A percentile compares a stretch with the other conserved stretches of the same genome.
Conservation (phyloP, 2,888 invertebrate genomes). For the Zaprionus lineosus region DNA sequence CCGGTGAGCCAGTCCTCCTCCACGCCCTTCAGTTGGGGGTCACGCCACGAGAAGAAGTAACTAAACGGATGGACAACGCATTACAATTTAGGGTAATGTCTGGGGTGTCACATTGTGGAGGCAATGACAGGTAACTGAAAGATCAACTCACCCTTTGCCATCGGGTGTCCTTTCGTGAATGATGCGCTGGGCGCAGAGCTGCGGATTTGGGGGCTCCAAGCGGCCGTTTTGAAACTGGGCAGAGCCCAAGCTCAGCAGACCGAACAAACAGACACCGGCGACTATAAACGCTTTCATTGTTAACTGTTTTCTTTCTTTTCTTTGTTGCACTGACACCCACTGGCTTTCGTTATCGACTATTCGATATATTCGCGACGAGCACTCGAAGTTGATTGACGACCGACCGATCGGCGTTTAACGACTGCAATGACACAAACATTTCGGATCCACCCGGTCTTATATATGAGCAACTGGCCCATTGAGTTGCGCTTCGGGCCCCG, state of each 20-base stretch:
- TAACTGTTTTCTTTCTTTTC: slow-evolving; percentile 21
- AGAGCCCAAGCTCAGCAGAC: slow-evolving; percentile 78
- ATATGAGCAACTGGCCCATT: slow-evolving; percentile 54
- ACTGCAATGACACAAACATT: slow-evolving; percentile 81
- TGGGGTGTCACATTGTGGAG: too few species aligned
- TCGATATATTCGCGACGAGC: slow-evolving; percentile 26
- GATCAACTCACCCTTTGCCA: slow-evolving; percentile 86
- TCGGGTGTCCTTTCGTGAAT: slow-evolving; percentile 89
- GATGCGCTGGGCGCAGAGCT: slow-evolving; percentile 88
- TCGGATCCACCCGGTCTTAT: slow-evolving; percentile 79
- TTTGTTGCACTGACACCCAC: slow-evolving; percentile 46
- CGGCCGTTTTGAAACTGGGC: slow-evolving; percentile 91
- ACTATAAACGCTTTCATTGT: slow-evolving; percentile 82
- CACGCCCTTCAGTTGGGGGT: slow-evolving; percentile 88
- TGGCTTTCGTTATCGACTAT: slow-evolving; percentile 60
- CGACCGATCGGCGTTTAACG: slow-evolving; percentile 63
- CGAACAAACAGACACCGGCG: slow-evolving; percentile 82
- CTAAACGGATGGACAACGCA: slow-evolving; percentile 84
- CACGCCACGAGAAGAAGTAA: slow-evolving; percentile 95
- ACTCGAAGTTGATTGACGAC: slow-evolving; percentile 12
- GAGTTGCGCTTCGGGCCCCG: slow-evolving; percentile 16
- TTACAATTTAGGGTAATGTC: not conserved
- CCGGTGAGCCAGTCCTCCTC: slow-evolving; percentile 93
- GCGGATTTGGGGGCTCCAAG: slow-evolving; percentile 90
- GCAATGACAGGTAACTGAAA: too few species aligned